phyloP scores from a whole-genome alignment of 2,113 vertebrate species.

The Ochotona curzoniae region DNA sequence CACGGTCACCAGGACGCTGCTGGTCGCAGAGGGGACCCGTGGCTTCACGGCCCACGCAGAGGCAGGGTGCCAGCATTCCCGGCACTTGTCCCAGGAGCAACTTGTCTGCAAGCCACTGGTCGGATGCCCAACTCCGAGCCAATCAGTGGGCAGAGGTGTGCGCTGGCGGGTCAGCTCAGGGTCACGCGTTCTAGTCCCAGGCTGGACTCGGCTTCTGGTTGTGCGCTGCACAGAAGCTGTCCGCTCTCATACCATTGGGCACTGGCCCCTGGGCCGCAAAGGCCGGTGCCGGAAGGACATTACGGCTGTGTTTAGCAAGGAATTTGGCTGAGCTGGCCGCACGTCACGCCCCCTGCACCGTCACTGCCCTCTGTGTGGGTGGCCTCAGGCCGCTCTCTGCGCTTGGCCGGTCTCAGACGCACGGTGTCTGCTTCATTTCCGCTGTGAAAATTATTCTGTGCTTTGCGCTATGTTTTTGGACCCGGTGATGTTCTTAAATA shows the following conservation, averaged over 20 bases:
- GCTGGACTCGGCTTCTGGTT: accelerated
- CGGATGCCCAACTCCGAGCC: not conserved
- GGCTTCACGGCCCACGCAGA: not conserved
- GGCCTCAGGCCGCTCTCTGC: accelerated
- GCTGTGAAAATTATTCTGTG: not conserved
- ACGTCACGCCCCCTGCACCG: accelerated
- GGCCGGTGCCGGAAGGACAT: not conserved
- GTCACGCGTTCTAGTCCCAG: accelerated
- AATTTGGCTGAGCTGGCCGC: not conserved
- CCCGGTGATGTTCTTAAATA: not conserved
- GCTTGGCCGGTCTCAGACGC: not conserved
- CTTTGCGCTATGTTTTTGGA: not conserved
- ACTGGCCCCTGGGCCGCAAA: not conserved
- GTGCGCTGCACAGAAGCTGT: not conserved
- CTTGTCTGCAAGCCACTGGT: not conserved
- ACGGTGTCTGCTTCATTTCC: accelerated
- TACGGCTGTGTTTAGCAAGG: not conserved
- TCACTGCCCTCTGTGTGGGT: no score
- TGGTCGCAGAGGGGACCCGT: no score
- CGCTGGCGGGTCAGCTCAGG: accelerated
- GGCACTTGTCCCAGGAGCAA: not conserved
- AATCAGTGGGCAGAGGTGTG: not conserved
- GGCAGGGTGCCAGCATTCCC: not conserved
- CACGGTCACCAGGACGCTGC: not conserved
- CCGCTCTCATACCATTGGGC: accelerated